A percentile compares a stretch with the other conserved stretches of the same genome.
Conservation (phyloP, 2,888 invertebrate species). For the Auanema sp. region DNA sequence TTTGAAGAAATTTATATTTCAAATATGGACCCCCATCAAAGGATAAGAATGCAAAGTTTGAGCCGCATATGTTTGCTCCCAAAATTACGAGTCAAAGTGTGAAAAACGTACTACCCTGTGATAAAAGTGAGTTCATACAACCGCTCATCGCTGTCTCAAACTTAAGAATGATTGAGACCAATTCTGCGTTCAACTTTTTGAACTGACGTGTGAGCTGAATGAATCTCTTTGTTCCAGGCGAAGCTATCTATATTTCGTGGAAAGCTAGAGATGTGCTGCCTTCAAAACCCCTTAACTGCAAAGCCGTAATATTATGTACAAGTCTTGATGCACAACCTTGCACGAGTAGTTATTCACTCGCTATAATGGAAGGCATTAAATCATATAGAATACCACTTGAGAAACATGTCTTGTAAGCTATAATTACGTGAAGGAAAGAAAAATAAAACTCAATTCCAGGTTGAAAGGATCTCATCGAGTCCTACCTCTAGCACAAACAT, state of each 20-base stretch:
- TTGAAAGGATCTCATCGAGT: background rate
- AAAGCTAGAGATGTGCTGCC: slow-evolving; percentile 16
- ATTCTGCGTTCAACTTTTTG: background rate
- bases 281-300: slow-evolving; percentile 5
- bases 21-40: slow-evolving; percentile 10
- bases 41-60: background rate
- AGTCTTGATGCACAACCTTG: slow-evolving; percentile 16
- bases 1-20: slow-evolving; percentile 11
- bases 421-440: background rate
- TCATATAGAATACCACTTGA: slow-evolving; percentile 20
- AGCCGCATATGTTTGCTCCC: slow-evolving; percentile 14
- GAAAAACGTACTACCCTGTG: slow-evolving; percentile 7
- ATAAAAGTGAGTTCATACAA: slow-evolving; percentile 6
- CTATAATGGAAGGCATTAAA: slow-evolving; percentile 7
- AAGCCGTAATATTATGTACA: slow-evolving; percentile 19
- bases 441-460: background rate
- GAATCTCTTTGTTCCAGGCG: slow-evolving; percentile 6
- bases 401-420: slow-evolving; percentile 14
- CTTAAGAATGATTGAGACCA: background rate
- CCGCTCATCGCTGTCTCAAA: background rate
- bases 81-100: slow-evolving; percentile 7
- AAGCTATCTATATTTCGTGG: slow-evolving; percentile 17
- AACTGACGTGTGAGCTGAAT: background rate
- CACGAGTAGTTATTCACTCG: slow-evolving; percentile 17
- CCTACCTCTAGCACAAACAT: slow-evolving; percentile 5